Conservation (phyloP, 2,888 invertebrate species). For the Rhopalosiphum nymphaeae region DNA sequence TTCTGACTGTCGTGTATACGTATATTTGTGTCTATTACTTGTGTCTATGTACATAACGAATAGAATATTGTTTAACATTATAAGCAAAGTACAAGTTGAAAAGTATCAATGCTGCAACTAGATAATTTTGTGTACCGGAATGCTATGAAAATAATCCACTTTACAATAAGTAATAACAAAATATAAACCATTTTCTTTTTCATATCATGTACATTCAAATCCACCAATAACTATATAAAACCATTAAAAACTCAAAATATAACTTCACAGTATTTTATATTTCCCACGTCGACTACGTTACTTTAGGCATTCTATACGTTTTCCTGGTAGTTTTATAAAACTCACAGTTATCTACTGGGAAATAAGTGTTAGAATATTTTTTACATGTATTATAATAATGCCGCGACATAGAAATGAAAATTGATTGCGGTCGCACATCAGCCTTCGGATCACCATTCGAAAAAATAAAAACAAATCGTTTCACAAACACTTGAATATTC, state of each 20-base stretch:
- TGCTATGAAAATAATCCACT: background rate
- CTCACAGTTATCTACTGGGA: background rate
- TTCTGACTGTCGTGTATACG: background rate
- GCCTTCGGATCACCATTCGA: constrained; percentile 21
- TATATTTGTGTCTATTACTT: background rate
- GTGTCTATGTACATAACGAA: background rate
- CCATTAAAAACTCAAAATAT: too few relatives aligned
- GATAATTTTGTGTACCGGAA: background rate
- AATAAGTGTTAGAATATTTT: too few relatives aligned
- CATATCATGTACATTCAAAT: background rate
- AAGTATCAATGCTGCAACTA: background rate
- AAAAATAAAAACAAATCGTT: background rate
- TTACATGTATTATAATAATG: background rate
- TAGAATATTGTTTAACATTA: too few relatives aligned
- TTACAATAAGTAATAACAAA: background rate
- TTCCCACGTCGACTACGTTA: too few relatives aligned
- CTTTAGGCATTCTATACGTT: too few relatives aligned
- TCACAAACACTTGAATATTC: constrained; percentile 25
- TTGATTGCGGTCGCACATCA: background rate
- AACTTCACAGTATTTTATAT: background rate
- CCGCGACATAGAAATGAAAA: background rate
- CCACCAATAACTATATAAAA: background rate
- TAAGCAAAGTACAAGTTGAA: background rate
- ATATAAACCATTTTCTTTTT: background rate
- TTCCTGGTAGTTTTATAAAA: too few relatives aligned